Percentiles rank a stretch among this genome's conserved stretches.
These are phyloP conservation scores for Pardosa pseudoannulata DNA, from an alignment of 2,888 invertebrate species.

Conservation along the genomic window DNA sequence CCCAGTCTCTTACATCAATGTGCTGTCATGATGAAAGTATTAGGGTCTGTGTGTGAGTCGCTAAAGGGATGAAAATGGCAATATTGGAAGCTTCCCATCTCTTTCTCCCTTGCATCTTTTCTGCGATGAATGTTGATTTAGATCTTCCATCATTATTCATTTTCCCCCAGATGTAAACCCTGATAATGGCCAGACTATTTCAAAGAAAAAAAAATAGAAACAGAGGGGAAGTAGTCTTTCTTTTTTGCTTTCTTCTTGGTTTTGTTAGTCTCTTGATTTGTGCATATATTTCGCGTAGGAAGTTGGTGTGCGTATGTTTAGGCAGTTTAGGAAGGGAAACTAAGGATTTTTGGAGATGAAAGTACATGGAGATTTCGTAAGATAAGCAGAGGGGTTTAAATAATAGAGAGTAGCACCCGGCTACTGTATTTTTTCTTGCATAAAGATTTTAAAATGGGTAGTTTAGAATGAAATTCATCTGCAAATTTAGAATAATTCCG, in stretches of 20 bases:
- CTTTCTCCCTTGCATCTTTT: constrained; percentile 41
- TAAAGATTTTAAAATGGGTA: too few species aligned
- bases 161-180: constrained; percentile 52
- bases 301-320: too few species aligned
- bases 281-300: neutral
- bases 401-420: too few species aligned
- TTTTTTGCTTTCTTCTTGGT: too few species aligned
- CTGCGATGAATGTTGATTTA: constrained; percentile 42
- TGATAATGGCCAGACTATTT: constrained; percentile 65
- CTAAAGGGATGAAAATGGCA: constrained; percentile 17
- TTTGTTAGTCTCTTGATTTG: neutral
- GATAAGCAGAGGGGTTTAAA: too few species aligned
- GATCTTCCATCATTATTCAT: constrained; percentile 66
- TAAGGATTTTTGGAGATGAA: too few species aligned
- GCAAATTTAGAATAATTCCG: too few species aligned
- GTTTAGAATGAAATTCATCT: too few species aligned
- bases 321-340: too few species aligned
- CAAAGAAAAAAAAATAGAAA: constrained; percentile 20
- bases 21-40: constrained; percentile 59
- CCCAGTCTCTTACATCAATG: constrained; percentile 45
- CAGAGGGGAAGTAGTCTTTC: too few species aligned
- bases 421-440: too few species aligned
- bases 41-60: constrained; percentile 5
- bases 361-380: too few species aligned
- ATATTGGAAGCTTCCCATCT: constrained; percentile 36